A percentile compares a stretch with the other conserved stretches of the same genome.
These are phyloP conservation scores for Limnephilus auricula DNA, from an alignment of 2,888 invertebrate genomes.

Conservation along the genomic window DNA sequence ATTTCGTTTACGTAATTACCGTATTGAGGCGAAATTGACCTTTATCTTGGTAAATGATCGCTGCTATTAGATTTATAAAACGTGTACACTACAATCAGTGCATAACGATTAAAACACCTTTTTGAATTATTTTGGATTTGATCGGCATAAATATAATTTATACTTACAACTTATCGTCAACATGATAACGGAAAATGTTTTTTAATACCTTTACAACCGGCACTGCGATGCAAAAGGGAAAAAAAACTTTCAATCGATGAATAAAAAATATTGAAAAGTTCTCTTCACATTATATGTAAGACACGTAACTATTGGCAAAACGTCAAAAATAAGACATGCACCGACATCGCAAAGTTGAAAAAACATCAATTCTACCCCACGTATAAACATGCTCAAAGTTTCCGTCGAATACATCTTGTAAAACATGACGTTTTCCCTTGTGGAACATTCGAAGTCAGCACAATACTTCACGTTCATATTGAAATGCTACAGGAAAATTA, in stretches of 20 bases:
- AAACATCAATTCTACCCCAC: neutral
- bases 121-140: neutral
- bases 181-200: neutral
- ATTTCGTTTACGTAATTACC: conserved; percentile 38
- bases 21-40: neutral
- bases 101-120: neutral
- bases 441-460: conserved; percentile 16
- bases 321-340: neutral
- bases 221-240: neutral
- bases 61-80: neutral
- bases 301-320: neutral
- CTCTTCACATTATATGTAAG: neutral
- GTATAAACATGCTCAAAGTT: neutral
- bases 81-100: neutral
- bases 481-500: conserved; percentile 47
- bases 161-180: neutral
- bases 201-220: too few species aligned
- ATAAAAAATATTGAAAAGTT: neutral
- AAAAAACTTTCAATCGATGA: neutral
- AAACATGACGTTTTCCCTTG: conserved; percentile 38
- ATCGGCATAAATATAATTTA: neutral
- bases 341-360: neutral
- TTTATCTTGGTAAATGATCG: neutral
- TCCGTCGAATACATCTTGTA: neutral
- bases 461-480: conserved; percentile 18